phyloP scores from a whole-genome alignment of 2,113 vertebrate genomes.

The Oncorhynchus gorbuscha region DNA sequence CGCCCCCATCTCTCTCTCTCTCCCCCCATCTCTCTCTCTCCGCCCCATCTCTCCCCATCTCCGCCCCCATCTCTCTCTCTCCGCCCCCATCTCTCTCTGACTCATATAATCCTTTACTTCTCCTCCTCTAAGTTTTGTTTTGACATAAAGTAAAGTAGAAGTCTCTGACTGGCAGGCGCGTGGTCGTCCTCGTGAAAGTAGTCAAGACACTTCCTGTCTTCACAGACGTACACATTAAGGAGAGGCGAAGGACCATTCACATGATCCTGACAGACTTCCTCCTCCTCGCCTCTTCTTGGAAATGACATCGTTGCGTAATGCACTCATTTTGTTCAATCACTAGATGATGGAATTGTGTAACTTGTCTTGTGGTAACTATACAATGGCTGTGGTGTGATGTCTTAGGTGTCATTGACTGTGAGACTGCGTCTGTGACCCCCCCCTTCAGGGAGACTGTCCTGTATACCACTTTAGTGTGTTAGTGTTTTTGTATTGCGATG shows the following conservation, averaged over 20 bases:
- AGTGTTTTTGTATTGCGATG: too few species aligned
- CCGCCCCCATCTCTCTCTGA: too few species aligned
- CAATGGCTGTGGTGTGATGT: not conserved
- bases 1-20: too few species aligned
- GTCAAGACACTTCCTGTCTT: too few species aligned
- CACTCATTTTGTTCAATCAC: constrained; percentile 6
- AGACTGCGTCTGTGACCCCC: not conserved
- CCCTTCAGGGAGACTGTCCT: not conserved
- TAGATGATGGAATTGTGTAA: not conserved
- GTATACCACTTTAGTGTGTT: not conserved
- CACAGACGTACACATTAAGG: not conserved
- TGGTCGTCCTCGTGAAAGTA: not conserved
- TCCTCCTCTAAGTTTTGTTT: not conserved
- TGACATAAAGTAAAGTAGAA: not conserved
- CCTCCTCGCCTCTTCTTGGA: not conserved
- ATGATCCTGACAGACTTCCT: constrained; percentile 1
- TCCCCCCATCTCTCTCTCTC: too few species aligned
- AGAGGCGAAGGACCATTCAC: not conserved
- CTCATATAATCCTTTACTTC: too few species aligned
- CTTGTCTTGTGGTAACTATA: not conserved
- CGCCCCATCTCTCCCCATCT: too few species aligned
- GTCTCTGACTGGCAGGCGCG: not conserved
- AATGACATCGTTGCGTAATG: constrained; percentile 18
- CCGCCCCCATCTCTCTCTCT: too few species aligned
- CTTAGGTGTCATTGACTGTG: too few species aligned